phyloP scores from a whole-genome alignment of 2,888 invertebrate genomes.

The Cyclophora albipunctata region DNA sequence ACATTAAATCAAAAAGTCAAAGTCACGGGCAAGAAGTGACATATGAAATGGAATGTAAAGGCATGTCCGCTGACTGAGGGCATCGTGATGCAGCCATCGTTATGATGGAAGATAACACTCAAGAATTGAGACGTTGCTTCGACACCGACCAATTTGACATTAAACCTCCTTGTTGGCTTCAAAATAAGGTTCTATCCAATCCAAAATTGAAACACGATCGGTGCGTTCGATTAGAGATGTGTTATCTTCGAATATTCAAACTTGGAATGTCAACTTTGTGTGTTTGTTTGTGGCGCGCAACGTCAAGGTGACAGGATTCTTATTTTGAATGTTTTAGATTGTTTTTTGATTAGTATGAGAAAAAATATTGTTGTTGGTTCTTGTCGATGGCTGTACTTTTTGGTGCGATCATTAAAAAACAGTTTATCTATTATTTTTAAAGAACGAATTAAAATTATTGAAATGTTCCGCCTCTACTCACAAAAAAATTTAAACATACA shows the following conservation, averaged over 20 bases:
- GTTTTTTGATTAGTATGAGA: constrained; percentile 11
- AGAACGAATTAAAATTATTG: too few species aligned
- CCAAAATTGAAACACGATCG: constrained; percentile 36
- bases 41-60: constrained; percentile 2
- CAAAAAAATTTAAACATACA: too few species aligned
- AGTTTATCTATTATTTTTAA: too few species aligned
- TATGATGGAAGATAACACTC: constrained; percentile 49
- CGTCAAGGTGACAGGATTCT: constrained; percentile 23
- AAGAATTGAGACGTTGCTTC: constrained; percentile 59
- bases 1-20: background rate
- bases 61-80: constrained; percentile 20
- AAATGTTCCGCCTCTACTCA: too few species aligned
- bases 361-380: constrained; percentile 4
- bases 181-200: too few species aligned
- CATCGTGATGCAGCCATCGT: constrained; percentile 23
- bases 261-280: constrained; percentile 42
- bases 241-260: constrained; percentile 57
- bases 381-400: background rate
- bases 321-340: constrained; percentile 8
- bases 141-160: constrained; percentile 37
- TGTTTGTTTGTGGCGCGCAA: constrained; percentile 27
- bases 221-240: constrained; percentile 59
- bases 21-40: constrained; percentile 3
- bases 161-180: too few species aligned
- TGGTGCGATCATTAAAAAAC: too few species aligned